phyloP scores from a whole-genome alignment of 1,140 invertebrate species.

The Caerostris darwini region DNA sequence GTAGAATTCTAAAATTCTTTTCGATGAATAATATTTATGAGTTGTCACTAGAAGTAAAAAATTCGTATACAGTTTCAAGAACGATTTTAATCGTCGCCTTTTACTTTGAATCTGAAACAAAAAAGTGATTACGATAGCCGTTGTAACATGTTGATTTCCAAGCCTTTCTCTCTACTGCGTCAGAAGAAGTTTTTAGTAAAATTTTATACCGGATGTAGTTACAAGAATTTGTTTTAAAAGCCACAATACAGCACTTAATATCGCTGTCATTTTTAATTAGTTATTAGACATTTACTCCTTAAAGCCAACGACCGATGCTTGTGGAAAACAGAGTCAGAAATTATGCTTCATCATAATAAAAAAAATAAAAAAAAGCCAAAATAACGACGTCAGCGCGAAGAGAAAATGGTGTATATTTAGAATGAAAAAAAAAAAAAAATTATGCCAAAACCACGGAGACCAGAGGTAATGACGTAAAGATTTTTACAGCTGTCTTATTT shows the following conservation, averaged over 20 bases:
- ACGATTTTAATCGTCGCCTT: too few relatives aligned
- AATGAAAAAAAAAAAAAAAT: slow-evolving; percentile 18
- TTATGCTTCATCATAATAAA: not conserved
- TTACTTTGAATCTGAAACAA: too few relatives aligned
- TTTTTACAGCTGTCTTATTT: not conserved
- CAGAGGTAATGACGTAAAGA: slow-evolving; percentile 39
- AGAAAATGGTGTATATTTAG: slow-evolving; percentile 24
- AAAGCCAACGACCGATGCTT: not conserved
- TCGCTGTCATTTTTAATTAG: not conserved
- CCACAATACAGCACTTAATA: not conserved
- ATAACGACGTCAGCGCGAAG: not conserved
- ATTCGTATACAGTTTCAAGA: too few relatives aligned
- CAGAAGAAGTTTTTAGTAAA: not conserved
- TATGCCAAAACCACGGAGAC: slow-evolving; percentile 34
- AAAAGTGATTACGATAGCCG: too few relatives aligned
- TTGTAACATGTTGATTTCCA: too few relatives aligned
- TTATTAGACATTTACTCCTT: not conserved
- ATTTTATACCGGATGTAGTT: not conserved
- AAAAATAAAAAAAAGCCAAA: not conserved
- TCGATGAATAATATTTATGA: too few relatives aligned
- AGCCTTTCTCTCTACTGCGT: too few relatives aligned
- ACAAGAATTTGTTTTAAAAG: not conserved
- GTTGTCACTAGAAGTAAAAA: too few relatives aligned
- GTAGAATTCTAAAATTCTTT: too few relatives aligned
- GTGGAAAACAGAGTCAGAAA: not conserved